A percentile compares a stretch with the other conserved stretches of the same genome.
phyloP scores from a whole-genome alignment of 2,888 invertebrate genomes.

The Pasiphila rectangulata region DNA sequence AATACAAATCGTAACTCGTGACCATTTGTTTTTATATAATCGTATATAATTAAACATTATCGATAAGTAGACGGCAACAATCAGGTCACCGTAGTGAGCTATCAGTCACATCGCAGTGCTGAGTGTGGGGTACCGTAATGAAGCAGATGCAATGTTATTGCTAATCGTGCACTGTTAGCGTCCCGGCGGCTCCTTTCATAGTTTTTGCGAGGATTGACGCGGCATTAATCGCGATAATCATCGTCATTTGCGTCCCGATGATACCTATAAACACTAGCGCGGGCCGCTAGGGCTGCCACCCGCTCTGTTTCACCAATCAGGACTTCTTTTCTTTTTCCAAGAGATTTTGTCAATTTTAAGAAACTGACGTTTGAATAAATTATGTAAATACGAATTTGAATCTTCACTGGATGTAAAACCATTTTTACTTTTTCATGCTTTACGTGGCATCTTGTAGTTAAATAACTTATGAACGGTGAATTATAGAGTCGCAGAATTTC shows the following conservation, averaged over 20 bases:
- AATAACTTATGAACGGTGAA: too few species aligned
- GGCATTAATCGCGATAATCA: slow-evolving; percentile 36
- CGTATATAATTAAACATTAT: too few species aligned
- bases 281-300: slow-evolving; percentile 17
- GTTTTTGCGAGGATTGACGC: slow-evolving; percentile 32
- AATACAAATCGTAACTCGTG: too few species aligned
- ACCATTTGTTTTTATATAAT: too few species aligned
- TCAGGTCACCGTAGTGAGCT: neutral
- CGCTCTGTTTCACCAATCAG: neutral
- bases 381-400: too few species aligned
- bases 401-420: too few species aligned
- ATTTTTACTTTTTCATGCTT: too few species aligned
- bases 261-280: slow-evolving; percentile 31
- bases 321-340: neutral
- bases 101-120: neutral
- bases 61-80: neutral
- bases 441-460: too few species aligned
- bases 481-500: too few species aligned
- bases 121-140: slow-evolving; percentile 3
- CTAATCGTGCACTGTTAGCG: slow-evolving; percentile 20
- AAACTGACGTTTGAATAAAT: too few species aligned
- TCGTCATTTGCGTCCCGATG: slow-evolving; percentile 34
- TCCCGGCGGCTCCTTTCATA: slow-evolving; percentile 30
- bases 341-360: too few species aligned
- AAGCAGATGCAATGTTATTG: slow-evolving; percentile 22